Evolutionary conservation across 2,888 invertebrate genomes (phyloP).

Genomic region (Lepidocyrtinus sp.): DNA sequence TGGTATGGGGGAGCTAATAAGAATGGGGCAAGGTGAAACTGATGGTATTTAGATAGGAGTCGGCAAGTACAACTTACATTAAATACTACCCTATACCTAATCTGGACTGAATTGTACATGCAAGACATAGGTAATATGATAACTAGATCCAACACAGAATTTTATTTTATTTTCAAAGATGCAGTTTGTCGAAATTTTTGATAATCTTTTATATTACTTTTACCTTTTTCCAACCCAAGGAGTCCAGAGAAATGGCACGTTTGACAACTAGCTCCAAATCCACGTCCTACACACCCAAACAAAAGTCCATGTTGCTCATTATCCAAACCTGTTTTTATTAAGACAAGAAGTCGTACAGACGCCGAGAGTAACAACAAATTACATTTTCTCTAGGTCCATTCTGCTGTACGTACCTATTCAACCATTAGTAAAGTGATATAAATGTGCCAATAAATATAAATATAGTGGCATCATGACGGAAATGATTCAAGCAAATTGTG

Average conservation of each 20-base stretch:
- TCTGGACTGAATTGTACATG: no score
- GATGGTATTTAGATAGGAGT: no score
- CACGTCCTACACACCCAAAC: constrained; percentile 66
- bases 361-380: constrained; percentile 39
- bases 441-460: neutral
- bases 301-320: constrained; percentile 46
- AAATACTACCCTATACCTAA: no score
- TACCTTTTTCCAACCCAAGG: constrained; percentile 88
- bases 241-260: constrained; percentile 77
- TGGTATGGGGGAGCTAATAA: no score
- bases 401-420: neutral
- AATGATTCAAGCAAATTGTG: neutral
- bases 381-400: constrained; percentile 30
- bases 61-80: no score
- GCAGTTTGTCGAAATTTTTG: neutral
- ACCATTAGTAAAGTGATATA: neutral
- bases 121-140: no score
- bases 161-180: no score
- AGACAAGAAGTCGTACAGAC: constrained; percentile 43
- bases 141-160: no score
- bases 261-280: constrained; percentile 77
- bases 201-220: constrained; percentile 78
- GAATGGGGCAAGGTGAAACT: no score
- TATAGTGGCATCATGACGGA: neutral
- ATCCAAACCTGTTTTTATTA: constrained; percentile 43